Conservation (phyloP, 2,888 invertebrate species). For the Agonopterix heracliana region DNA sequence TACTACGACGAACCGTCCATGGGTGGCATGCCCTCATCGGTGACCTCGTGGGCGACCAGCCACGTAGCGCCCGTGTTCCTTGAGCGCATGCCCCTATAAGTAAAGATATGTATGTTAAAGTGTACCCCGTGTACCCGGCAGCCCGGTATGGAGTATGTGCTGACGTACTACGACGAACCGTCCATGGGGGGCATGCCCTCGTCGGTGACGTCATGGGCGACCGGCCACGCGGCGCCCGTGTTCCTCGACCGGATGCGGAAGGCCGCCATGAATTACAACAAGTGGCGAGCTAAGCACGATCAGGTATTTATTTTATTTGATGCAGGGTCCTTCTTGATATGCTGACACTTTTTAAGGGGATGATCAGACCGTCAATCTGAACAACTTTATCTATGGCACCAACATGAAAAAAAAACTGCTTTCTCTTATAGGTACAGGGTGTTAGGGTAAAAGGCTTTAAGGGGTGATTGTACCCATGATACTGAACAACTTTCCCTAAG, state of each 20-base stretch:
- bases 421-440: too few species aligned
- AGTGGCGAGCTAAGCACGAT: conserved; percentile 21
- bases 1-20: conserved; percentile 93
- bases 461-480: too few species aligned
- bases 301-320: too few species aligned
- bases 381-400: too few species aligned
- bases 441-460: too few species aligned
- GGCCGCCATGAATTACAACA: conserved; percentile 79
- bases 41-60: conserved; percentile 87
- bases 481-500: neutral
- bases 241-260: conserved; percentile 82
- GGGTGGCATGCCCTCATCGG: conserved; percentile 83
- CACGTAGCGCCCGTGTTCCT: conserved; percentile 87
- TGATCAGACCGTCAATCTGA: too few species aligned
- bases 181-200: conserved; percentile 85
- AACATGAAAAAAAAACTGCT: too few species aligned
- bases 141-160: conserved; percentile 86
- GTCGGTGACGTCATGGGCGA: conserved; percentile 87
- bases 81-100: too few species aligned
- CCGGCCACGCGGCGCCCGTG: conserved; percentile 85
- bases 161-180: conserved; percentile 93
- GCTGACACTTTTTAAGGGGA: too few species aligned
- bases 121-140: conserved; percentile 35
- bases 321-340: too few species aligned
- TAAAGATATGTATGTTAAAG: too few species aligned